Percentiles rank a stretch among this genome's conserved stretches.
phyloP scores from a whole-genome alignment of 2,113 vertebrate genomes.

The Oreotragus oreotragus region DNA sequence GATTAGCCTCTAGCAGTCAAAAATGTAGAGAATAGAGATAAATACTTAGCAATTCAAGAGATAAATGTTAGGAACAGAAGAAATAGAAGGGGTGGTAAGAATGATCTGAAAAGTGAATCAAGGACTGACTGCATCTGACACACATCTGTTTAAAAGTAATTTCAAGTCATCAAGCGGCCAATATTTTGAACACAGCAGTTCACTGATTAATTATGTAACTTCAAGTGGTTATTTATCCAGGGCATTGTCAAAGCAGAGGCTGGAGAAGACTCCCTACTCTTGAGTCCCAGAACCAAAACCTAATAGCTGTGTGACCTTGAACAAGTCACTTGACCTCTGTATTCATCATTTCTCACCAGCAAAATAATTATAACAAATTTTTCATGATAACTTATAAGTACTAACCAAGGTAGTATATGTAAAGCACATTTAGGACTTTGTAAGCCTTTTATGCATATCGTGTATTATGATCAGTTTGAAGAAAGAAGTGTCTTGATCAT shows the following conservation, averaged over 20 bases:
- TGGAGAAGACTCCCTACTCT: not conserved
- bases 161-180: not conserved
- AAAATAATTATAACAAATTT: not conserved
- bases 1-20: constrained; percentile 15
- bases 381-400: not conserved
- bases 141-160: not conserved
- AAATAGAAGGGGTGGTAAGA: constrained; percentile 34
- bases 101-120: constrained; percentile 37
- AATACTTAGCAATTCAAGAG: constrained; percentile 49
- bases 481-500: not conserved
- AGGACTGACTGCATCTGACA: not conserved
- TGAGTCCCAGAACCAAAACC: not conserved
- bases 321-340: not conserved
- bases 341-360: not conserved
- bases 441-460: not conserved
- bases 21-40: constrained; percentile 16
- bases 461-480: not conserved
- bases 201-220: not conserved
- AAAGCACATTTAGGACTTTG: not conserved
- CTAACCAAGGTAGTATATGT: not conserved
- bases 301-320: not conserved
- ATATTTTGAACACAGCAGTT: not conserved
- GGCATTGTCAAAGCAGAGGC: not conserved
- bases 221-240: not conserved
- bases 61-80: constrained; percentile 3